Percentiles rank a stretch among this genome's conserved stretches.
Evolutionary conservation across 2,113 vertebrate species (phyloP).

Genomic region (Rafetus swinhoei): DNA sequence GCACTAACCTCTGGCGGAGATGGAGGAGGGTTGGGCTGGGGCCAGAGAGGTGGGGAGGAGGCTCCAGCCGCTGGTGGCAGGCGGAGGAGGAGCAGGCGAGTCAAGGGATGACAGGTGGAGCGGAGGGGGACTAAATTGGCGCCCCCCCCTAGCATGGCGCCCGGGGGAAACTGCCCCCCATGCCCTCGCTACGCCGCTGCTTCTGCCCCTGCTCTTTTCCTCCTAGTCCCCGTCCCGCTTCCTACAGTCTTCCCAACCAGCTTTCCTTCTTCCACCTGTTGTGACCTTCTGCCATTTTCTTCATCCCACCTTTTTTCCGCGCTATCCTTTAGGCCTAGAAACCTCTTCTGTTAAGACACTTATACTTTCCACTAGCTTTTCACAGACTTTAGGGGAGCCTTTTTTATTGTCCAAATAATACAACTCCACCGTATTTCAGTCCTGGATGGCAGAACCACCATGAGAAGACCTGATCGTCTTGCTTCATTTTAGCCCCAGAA

Average conservation of each 20-base stretch:
- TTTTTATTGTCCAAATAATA: not conserved
- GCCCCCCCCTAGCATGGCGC: no score
- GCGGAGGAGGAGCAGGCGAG: no score
- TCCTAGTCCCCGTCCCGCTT: not conserved
- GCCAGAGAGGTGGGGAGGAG: no score
- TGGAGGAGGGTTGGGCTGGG: no score
- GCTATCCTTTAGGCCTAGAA: rapidly evolving
- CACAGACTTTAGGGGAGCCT: rapidly evolving
- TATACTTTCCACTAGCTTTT: not conserved
- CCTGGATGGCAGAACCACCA: not conserved
- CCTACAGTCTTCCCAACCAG: not conserved
- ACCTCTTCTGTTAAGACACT: not conserved
- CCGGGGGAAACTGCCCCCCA: no score
- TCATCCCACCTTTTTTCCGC: not conserved
- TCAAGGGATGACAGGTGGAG: no score
- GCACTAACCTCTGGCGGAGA: no score
- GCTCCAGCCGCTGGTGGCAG: no score
- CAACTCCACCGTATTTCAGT: rapidly evolving
- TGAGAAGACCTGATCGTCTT: not conserved
- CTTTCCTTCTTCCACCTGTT: not conserved
- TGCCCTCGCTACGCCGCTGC: not conserved
- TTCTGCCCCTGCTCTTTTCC: not conserved
- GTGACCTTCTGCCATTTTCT: rapidly evolving
- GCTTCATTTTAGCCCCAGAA: not conserved
- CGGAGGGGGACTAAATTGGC: no score